Percentiles rank a stretch among this genome's conserved stretches.
phyloP scores from a whole-genome alignment of 2,888 invertebrate genomes.

The Epistrophe eligans region DNA sequence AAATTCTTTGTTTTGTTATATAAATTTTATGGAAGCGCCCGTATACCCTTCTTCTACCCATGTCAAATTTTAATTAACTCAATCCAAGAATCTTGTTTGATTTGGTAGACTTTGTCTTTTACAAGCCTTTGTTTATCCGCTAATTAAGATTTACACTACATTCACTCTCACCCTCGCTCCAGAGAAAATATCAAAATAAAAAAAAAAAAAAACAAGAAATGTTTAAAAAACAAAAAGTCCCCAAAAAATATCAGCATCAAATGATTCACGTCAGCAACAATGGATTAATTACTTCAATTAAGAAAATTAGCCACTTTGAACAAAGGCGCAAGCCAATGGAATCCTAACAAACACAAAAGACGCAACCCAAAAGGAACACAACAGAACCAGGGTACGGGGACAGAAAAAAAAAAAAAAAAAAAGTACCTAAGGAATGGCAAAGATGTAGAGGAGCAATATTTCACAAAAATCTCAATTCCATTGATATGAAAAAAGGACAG shows the following conservation, averaged over 20 bases:
- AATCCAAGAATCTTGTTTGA: conserved; percentile 43
- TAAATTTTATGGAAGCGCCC: conserved; percentile 9
- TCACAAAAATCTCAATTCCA: conserved; percentile 71
- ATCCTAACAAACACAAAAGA: conserved; percentile 59
- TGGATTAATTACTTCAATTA: conserved; percentile 71
- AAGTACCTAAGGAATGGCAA: conserved; percentile 33
- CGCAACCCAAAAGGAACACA: conserved; percentile 24
- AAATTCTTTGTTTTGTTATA: conserved; percentile 12
- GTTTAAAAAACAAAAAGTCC: conserved; percentile 3
- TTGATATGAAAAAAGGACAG: conserved; percentile 71
- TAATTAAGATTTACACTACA: conserved; percentile 58
- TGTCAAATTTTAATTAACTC: conserved; percentile 54
- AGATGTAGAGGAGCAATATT: conserved; percentile 63
- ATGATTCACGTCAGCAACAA: conserved; percentile 60
- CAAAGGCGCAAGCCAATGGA: conserved; percentile 58
- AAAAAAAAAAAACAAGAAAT: background rate
- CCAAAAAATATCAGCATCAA: conserved; percentile 54
- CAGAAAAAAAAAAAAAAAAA: background rate
- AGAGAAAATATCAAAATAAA: background rate
- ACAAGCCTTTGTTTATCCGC: conserved; percentile 45
- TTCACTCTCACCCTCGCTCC: conserved; percentile 19
- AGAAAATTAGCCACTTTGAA: conserved; percentile 71
- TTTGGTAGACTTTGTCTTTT: conserved; percentile 28
- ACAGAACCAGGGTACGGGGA: background rate
- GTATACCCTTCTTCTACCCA: conserved; percentile 17